Evolutionary conservation across 2,888 invertebrate species (phyloP).

Genomic region (Bhutanitis thaidina): DNA sequence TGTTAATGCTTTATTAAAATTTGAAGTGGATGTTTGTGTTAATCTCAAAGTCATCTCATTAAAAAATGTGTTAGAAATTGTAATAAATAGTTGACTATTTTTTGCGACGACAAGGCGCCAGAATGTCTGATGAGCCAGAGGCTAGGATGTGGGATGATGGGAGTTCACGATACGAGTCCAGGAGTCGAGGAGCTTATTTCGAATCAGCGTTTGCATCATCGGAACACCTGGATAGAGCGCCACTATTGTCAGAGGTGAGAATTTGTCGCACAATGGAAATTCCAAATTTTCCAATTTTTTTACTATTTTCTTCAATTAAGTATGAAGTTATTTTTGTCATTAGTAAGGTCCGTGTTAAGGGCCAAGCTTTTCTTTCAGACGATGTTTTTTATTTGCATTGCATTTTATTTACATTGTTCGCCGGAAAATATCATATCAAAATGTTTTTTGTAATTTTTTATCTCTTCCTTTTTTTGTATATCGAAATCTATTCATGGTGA

Average conservation of each 20-base stretch:
- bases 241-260: slow-evolving; percentile 66
- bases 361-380: no score
- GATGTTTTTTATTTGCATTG: no score
- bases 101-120: slow-evolving; percentile 50
- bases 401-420: no score
- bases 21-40: slow-evolving; percentile 7
- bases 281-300: neutral
- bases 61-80: slow-evolving; percentile 11
- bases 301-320: slow-evolving; percentile 13
- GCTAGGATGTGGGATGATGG: slow-evolving; percentile 75
- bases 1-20: neutral
- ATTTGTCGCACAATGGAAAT: neutral
- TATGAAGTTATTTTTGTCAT: no score
- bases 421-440: no score
- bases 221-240: slow-evolving; percentile 68
- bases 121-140: slow-evolving; percentile 75
- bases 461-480: no score
- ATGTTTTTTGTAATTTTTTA: no score
- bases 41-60: neutral
- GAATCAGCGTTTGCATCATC: slow-evolving; percentile 69
- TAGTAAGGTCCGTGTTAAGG: no score
- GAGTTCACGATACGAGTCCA: slow-evolving; percentile 58
- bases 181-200: slow-evolving; percentile 57
- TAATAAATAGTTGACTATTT: neutral
- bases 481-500: no score